Evolutionary conservation across 2,888 invertebrate species (phyloP), one percentile per base, ranked within the genome.

Genomic region (Aromia moschata): DNA sequence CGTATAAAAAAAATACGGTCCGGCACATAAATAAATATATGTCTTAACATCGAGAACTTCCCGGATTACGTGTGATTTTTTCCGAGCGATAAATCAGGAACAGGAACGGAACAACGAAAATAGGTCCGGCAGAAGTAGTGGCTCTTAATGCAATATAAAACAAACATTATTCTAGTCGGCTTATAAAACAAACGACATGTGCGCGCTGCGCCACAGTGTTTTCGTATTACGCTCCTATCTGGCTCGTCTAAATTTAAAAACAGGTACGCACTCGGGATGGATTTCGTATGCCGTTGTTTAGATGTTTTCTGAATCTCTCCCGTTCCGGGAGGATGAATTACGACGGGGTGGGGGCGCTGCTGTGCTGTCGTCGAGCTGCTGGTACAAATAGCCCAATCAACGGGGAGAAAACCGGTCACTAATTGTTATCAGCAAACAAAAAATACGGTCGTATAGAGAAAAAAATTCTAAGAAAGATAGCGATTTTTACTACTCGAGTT

Each of bases 121-220:
- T 17, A 36, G 16, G 33, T 17, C 16, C 14, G 25, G 33, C 11
- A n/a, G 14, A 12, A 33, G 33, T n/a, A 17, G n/a, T n/a, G n/a
- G 33, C 31, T 31, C 33, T 16, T 47, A 47, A 47, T 47, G 25
- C 17, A 37, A 36, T 18, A 33, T 37, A 47, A 47, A 17, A 36
- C 37, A 47, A 47, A 47, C 47, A 47, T 47, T 47, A 47, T 47
- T 12, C 31, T 37, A 47, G 16, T 18, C 33, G 47, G 36, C n/a
- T n/a, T 47, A 12, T 17, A 30, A 47, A 47, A 47, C 47, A 47
- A 17, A 37, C 18, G 17, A 36, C 47, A 47, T 47, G 12, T 47
- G 47, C 9, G 18, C 20, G 11, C 12, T 7, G 25, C 4, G 4
- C 7, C 25, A 5, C n/a, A n/a, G n/a, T 25, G 25, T 25, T 25